Percentiles rank a stretch among this genome's conserved stretches.
phyloP scores from a whole-genome alignment of 2,888 invertebrate genomes.

The Hypercompe scribonia region DNA sequence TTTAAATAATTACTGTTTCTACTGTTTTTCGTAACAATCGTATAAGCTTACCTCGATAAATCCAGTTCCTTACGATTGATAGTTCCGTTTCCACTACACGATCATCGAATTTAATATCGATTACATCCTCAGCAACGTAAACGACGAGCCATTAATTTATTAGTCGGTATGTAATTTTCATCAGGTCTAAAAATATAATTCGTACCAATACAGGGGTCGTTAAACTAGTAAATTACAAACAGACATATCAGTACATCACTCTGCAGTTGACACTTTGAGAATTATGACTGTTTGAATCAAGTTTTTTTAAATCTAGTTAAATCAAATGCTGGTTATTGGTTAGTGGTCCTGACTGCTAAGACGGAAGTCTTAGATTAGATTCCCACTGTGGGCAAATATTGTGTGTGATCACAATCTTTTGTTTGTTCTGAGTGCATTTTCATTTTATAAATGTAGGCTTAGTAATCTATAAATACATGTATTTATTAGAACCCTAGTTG shows the following conservation, averaged over 20 bases:
- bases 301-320: no score
- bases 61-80: background rate
- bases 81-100: constrained; percentile 1
- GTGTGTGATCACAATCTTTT: no score
- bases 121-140: constrained; percentile 10
- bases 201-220: constrained; percentile 10
- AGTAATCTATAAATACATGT: no score
- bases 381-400: no score
- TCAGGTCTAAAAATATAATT: constrained; percentile 37
- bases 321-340: background rate
- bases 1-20: background rate
- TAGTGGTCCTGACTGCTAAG: no score
- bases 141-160: constrained; percentile 12
- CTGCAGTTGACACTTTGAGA: constrained; percentile 11
- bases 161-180: constrained; percentile 26
- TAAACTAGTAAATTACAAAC: constrained; percentile 10
- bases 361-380: no score
- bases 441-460: no score
- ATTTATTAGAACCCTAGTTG: no score
- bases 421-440: no score
- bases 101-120: background rate
- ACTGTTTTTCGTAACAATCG: background rate
- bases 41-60: background rate
- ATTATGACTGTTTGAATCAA: background rate
- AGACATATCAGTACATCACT: constrained; percentile 8